Evolutionary conservation across 2,797 vertebrate genomes (phyloP), one percentile per base, ranked within the genome.

Genomic region (Leptatherina wallacei): DNA sequence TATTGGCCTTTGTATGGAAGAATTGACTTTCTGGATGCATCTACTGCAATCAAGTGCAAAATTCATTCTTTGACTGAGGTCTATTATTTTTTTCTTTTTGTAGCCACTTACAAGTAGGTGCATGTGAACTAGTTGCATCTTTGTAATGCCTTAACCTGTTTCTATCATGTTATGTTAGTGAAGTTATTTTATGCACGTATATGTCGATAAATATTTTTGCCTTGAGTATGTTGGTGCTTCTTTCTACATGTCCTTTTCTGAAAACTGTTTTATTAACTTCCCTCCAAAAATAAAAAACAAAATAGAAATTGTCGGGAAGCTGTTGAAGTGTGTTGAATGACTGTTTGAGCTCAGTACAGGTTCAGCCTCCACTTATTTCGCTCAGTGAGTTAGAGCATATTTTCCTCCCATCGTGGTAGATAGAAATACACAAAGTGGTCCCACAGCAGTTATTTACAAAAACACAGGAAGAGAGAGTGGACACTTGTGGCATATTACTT

Each of bases 1-100:
- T 89, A 61, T 56, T 80, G 84, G 69, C 76, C 79, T 84, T 83
- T 80, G 61, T 59, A 44, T 59, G 11, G 65, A 73, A 49, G 56
- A 61, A 64, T 79, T 67, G 60, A 77, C 55, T 84, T 84, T 85
- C 78, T 32, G 58, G 13, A 70, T 70, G 68, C 57, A 70, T 63
- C 30, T 49, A 9, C 63, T 3, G 27, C 24, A 65, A 75, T 67
- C 27, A 63, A 62, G 64, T 80, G 35, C 20, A 71, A 70, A 75
- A 67, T 69, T 61, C 44, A 55, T n/a, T 40, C 32, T 20, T 4
- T 29, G 51, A 32, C 22, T 36, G n/a, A 44, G 63, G 38, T 77
- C 64, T 73, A 11, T 14, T 22, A 3, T 32, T 56, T 66, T 22
- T 22, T 32, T 22, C 12, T 32, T 38, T 66, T 32, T 30, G 36